Percentiles rank a stretch among this genome's conserved stretches.
phyloP scores from a whole-genome alignment of 2,888 invertebrate genomes.

The Cryptocephalus moraei region DNA sequence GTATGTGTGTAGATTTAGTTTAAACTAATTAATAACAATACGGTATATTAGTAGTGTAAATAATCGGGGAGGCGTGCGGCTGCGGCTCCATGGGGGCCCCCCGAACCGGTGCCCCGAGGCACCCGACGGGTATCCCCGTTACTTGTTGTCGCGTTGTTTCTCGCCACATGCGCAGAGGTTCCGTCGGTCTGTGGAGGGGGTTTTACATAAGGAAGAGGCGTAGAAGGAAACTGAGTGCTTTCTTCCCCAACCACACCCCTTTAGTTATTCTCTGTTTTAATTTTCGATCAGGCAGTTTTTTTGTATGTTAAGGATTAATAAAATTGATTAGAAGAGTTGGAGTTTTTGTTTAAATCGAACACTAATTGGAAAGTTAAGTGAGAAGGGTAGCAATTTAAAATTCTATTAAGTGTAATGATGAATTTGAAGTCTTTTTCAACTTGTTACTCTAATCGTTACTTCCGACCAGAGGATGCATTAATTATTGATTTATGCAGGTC shows the following conservation, averaged over 20 bases:
- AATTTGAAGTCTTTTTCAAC: too few relatives aligned
- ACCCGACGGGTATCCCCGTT: conserved; percentile 6
- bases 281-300: conserved; percentile 6
- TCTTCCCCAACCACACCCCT: conserved; percentile 1
- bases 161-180: conserved; percentile 47
- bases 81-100: conserved; percentile 23
- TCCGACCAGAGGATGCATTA: too few relatives aligned
- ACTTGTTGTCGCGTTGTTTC: too few relatives aligned
- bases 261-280: conserved; percentile 1
- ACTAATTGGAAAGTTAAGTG: too few relatives aligned
- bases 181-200: conserved; percentile 73
- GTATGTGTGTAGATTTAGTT: conserved; percentile 25
- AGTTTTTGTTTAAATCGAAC: conserved; percentile 16
- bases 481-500: too few relatives aligned
- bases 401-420: too few relatives aligned
- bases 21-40: conserved; percentile 6
- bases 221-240: conserved; percentile 43
- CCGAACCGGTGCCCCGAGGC: conserved; percentile 11
- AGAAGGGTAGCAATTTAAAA: too few relatives aligned
- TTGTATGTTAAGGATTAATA: conserved; percentile 29
- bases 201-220: conserved; percentile 70
- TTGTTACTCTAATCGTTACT: too few relatives aligned
- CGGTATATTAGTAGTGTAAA: conserved; percentile 19
- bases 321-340: conserved; percentile 25
- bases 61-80: conserved; percentile 24